Percentiles rank a stretch among this genome's conserved stretches.
Evolutionary conservation across 2,888 invertebrate species (phyloP).

Genomic region (Acanthosepion lycidas): DNA sequence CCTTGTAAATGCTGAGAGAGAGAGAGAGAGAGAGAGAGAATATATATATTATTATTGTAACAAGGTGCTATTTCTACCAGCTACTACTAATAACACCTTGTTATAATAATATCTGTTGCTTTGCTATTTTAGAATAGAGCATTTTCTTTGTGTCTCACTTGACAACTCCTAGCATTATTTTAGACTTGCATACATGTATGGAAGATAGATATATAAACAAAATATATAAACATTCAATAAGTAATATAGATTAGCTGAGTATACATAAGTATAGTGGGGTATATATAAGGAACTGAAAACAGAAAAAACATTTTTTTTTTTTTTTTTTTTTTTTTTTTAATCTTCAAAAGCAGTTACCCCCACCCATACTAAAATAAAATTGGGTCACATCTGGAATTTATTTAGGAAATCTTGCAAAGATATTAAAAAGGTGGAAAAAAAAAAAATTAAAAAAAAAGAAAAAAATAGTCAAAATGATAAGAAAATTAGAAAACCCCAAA

Average conservation of each 20-base stretch:
- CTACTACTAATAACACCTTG: too few species aligned
- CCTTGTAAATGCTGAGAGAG: too few species aligned
- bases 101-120: too few species aligned
- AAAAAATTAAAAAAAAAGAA: background rate
- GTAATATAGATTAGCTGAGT: too few species aligned
- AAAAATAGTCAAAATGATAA: background rate
- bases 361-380: background rate
- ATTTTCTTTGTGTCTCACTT: too few species aligned
- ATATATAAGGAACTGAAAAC: background rate
- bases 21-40: too few species aligned
- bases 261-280: background rate
- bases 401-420: background rate
- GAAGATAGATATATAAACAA: background rate
- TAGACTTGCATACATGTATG: background rate
- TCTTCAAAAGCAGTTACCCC: background rate
- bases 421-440: background rate
- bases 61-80: too few species aligned
- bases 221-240: background rate
- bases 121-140: too few species aligned
- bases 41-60: too few species aligned
- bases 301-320: background rate
- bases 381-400: conserved; percentile 18
- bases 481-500: background rate
- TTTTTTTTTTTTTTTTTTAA: background rate
- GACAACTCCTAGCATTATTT: too few species aligned